These are phyloP conservation scores for Orchesella cincta DNA, from an alignment of 1,140 invertebrate species.

Conservation along the genomic window DNA sequence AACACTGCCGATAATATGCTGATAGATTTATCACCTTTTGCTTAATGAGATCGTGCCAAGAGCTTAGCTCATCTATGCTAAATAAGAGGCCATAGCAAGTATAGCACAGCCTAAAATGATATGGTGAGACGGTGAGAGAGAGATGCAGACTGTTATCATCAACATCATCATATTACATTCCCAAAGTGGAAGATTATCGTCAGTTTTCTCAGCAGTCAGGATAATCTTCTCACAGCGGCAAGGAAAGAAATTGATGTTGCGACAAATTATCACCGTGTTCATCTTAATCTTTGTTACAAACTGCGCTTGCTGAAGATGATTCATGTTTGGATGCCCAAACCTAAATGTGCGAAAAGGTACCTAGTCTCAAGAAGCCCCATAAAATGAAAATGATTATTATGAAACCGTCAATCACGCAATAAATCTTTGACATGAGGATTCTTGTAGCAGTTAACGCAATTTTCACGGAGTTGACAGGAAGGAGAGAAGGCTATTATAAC, in stretches of 20 bases:
- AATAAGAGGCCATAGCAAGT: background rate
- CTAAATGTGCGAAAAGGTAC: no score
- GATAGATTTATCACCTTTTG: constrained; percentile 26
- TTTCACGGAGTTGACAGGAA: no score
- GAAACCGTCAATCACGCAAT: constrained; percentile 23
- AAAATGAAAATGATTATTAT: no score
- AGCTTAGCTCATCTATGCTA: constrained; percentile 22
- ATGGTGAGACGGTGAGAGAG: background rate
- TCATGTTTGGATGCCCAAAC: background rate
- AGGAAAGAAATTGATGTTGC: constrained; percentile 17
- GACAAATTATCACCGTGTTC: constrained; percentile 28
- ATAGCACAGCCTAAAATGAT: background rate
- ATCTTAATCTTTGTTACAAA: constrained; percentile 9
- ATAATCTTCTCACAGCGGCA: background rate
- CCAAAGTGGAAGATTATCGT: background rate
- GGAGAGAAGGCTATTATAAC: no score
- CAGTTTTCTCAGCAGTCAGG: background rate
- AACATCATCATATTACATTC: background rate
- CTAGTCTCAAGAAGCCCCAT: constrained; percentile 5
- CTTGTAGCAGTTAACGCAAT: no score
- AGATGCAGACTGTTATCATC: background rate
- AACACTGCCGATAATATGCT: background rate
- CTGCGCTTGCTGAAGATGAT: background rate
- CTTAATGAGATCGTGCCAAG: constrained; percentile 26
- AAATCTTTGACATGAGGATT: no score